Evolutionary conservation across 2,797 vertebrate species (phyloP), one percentile per base, ranked within the genome.

Genomic region (Bryconaethiops microstoma): DNA sequence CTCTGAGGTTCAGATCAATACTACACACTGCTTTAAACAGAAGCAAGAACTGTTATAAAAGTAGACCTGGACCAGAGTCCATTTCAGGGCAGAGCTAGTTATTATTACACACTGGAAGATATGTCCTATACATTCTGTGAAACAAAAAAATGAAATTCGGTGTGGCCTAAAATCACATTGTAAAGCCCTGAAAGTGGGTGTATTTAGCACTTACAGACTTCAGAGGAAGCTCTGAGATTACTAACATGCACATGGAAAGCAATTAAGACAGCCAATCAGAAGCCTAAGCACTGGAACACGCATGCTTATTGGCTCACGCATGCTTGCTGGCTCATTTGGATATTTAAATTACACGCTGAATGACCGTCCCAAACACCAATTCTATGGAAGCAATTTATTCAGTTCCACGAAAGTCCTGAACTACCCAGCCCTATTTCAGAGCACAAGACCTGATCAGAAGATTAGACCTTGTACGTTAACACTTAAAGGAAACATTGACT

Each of bases 401-500:
- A 7, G n/a, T 12, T 23, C n/a, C n/a, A 60, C 23, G 19, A 57
- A 57, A n/a, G 17, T 4, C 8, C 19, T 19, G 16, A 55, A 55
- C 19, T 55, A n/a, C 55, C 2, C n/a, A n/a, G n/a, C 6, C 4
- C 19, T 57, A 57, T 48, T 48, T 9, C 5, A 57, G 57, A 59
- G 19, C 8, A 59, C 21, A n/a, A 35, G 35, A 35, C 35, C n/a
- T 23, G 21, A 12, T 23, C n/a, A 1, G 57, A 23, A 25, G 57
- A 12, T 0, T 48, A 12, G 7, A 48, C 12, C 45, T 48, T 21
- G 35, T 12, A 60, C 19, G 16, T 60, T 8, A 16, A 60, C 45
- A 48, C 45, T 48, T 39, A 69, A 50, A 25, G 48, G 5, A n/a
- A 69, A 52, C 23, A 8, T 74, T 68, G 67, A 68, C 29, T 68